Conservation (phyloP, 1,140 invertebrate species). For the Odontomachus brunneus region DNA sequence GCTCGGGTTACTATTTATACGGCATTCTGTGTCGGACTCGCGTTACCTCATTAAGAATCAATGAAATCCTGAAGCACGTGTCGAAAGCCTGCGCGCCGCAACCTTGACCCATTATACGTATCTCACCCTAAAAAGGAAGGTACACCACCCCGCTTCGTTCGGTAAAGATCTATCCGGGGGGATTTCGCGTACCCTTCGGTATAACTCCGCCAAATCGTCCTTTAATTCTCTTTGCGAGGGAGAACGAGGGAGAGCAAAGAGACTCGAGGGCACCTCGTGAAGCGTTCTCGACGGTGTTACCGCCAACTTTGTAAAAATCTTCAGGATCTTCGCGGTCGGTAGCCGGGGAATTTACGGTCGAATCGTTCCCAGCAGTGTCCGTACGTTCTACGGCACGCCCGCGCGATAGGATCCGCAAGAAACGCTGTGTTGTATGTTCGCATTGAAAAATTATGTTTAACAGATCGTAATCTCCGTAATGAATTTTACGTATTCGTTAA, state of each 20-base stretch:
- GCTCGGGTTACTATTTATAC: conserved; percentile 64
- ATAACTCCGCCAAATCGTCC: conserved; percentile 14
- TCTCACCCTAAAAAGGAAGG: conserved; percentile 38
- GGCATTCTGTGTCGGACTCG: conserved; percentile 66
- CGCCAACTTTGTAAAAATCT: not conserved
- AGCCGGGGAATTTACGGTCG: not conserved
- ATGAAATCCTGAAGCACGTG: conserved; percentile 62
- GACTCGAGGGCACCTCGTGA: not conserved
- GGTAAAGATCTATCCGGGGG: not conserved
- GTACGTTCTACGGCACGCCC: not conserved
- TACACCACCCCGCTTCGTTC: not conserved
- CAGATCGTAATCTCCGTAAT: not conserved
- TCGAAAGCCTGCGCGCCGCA: conserved; percentile 5
- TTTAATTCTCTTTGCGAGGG: conserved; percentile 35
- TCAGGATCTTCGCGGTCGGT: not conserved
- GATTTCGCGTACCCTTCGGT: not conserved
- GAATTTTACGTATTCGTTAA: not conserved
- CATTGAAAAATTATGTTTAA: conserved; percentile 1
- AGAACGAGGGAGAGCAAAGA: not conserved
- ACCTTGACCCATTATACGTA: conserved; percentile 53
- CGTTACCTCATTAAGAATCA: conserved; percentile 72
- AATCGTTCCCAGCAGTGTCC: not conserved
- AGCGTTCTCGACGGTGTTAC: not conserved
- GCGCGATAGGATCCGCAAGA: not conserved
- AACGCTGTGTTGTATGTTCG: not conserved